A percentile compares a stretch with the other conserved stretches of the same genome.
phyloP scores from a whole-genome alignment of 1,140 invertebrate genomes.

The Nautilus pompilius region DNA sequence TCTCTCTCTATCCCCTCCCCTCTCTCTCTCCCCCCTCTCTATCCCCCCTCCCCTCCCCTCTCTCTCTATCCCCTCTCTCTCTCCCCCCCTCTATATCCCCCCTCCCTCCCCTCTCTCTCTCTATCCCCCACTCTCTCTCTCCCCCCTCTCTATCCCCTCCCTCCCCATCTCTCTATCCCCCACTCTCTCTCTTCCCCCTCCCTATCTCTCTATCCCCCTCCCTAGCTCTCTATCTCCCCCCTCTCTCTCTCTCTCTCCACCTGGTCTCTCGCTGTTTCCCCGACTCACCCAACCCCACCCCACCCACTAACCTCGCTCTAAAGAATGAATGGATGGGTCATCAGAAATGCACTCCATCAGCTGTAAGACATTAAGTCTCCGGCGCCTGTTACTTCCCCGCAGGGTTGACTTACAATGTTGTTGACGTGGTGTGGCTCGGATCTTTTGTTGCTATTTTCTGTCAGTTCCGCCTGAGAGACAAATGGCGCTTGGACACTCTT shows the following conservation, averaged over 20 bases:
- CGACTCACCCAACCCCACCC: too few species aligned
- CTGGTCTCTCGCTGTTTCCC: background rate
- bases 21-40: background rate
- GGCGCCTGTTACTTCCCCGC: too few species aligned
- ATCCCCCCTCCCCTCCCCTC: background rate
- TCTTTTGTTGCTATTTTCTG: too few species aligned
- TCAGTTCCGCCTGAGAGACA: too few species aligned
- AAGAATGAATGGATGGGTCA: too few species aligned
- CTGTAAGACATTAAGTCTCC: too few species aligned
- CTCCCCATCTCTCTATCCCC: background rate
- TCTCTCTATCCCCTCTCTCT: background rate
- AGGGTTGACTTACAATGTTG: too few species aligned
- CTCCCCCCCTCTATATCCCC: background rate
- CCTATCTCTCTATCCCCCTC: background rate
- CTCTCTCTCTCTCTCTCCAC: background rate
- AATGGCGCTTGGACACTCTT: too few species aligned
- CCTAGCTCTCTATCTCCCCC: background rate
- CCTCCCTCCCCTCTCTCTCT: background rate
- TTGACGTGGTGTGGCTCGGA: too few species aligned
- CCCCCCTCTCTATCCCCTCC: background rate
- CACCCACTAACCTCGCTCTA: too few species aligned
- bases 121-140: background rate
- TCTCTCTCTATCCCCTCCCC: background rate
- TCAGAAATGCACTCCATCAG: too few species aligned
- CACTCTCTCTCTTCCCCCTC: background rate